Percentiles rank a stretch among this genome's conserved stretches.
These are phyloP conservation scores for Drosophila prosaltans DNA, from an alignment of 1,140 invertebrate species.

Conservation along the genomic window DNA sequence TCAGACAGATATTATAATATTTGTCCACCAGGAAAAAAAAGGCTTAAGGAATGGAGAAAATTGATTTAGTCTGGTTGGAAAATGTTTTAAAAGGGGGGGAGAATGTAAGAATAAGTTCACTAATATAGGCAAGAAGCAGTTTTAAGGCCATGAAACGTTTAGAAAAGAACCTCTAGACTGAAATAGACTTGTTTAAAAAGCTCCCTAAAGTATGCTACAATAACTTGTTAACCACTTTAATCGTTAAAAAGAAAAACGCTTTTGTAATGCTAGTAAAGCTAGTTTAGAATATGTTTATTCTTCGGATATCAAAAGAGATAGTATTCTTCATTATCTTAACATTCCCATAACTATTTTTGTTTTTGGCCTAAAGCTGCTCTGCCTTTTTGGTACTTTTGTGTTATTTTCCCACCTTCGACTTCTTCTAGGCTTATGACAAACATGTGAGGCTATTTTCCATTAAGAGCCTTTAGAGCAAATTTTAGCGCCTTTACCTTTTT, in stretches of 20 bases:
- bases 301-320: too few species aligned
- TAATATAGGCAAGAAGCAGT: background rate
- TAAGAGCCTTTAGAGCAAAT: slow-evolving; percentile 23
- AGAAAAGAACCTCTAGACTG: too few species aligned
- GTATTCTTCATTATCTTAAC: too few species aligned
- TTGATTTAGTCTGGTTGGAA: background rate
- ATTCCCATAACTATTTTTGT: background rate
- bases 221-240: background rate
- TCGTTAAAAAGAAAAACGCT: too few species aligned
- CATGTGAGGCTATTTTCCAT: slow-evolving; percentile 26
- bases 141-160: too few species aligned
- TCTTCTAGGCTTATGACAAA: slow-evolving; percentile 1
- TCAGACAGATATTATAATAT: background rate
- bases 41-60: background rate
- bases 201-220: background rate
- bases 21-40: background rate
- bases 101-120: background rate
- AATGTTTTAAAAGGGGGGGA: background rate
- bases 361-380: background rate
- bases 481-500: slow-evolving; percentile 22
- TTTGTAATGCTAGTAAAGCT: too few species aligned
- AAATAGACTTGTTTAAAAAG: too few species aligned
- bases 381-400: slow-evolving; percentile 1
- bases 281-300: too few species aligned
- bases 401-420: slow-evolving; percentile 9